These are phyloP conservation scores for Scylla paramamosain DNA, from an alignment of 1,140 invertebrate species.

Conservation along the genomic window DNA sequence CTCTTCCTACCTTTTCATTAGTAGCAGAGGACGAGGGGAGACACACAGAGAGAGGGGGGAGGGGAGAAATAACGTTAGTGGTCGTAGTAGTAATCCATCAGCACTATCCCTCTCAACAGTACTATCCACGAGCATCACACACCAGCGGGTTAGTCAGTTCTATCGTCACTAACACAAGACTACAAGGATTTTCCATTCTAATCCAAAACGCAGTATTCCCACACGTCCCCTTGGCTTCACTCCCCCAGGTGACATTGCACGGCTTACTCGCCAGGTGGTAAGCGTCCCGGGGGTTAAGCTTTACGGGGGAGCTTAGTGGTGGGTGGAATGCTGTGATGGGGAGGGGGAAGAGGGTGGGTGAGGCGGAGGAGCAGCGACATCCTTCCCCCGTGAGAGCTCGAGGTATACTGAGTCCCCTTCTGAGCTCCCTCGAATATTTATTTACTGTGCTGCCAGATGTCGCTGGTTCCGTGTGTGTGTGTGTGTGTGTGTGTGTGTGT, in stretches of 20 bases:
- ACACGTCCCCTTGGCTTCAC: too few relatives aligned
- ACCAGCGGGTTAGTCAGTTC: too few relatives aligned
- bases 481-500: constrained; percentile 45
- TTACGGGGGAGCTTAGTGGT: background rate
- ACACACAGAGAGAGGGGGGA: too few relatives aligned
- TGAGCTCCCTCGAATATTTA: constrained; percentile 65
- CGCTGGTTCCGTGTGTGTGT: constrained; percentile 46
- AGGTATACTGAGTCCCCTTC: constrained; percentile 57
- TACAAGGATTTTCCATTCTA: too few relatives aligned
- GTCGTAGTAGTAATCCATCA: too few relatives aligned
- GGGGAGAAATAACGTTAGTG: background rate
- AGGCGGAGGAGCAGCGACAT: background rate
- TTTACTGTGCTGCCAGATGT: constrained; percentile 71
- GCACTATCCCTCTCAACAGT: too few relatives aligned
- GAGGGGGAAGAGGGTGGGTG: background rate
- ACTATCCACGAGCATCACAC: too few relatives aligned
- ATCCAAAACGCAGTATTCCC: too few relatives aligned
- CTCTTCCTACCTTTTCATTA: too few relatives aligned
- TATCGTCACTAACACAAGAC: too few relatives aligned
- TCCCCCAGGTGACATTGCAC: too few relatives aligned
- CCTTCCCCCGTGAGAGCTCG: constrained; percentile 22
- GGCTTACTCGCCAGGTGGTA: background rate
- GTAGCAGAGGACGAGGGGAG: too few relatives aligned
- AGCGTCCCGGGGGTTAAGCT: background rate
- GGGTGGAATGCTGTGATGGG: background rate